These are phyloP conservation scores for Percopsis transmontana DNA, from an alignment of 2,113 vertebrate species.

Conservation along the genomic window DNA sequence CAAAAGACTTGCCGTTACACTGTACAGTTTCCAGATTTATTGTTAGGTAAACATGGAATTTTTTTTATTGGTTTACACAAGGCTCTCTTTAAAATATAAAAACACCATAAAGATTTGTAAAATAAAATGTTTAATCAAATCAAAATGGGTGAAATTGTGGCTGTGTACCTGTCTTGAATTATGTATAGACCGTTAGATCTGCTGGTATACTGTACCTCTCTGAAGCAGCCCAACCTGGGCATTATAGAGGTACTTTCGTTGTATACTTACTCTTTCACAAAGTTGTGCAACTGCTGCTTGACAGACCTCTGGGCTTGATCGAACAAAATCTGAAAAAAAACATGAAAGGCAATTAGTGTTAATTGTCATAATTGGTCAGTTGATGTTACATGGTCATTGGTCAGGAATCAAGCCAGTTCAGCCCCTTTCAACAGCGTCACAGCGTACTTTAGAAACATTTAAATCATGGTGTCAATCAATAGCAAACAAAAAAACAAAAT, in stretches of 20 bases:
- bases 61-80: background rate
- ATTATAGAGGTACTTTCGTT: background rate
- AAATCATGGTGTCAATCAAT: no score
- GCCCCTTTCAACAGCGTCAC: no score
- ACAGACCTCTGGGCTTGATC: slow-evolving; percentile 97
- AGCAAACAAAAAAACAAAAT: no score
- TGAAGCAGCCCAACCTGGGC: background rate
- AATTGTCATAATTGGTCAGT: background rate
- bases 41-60: background rate
- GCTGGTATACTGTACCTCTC: background rate
- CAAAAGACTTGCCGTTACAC: background rate
- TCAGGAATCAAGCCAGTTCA: no score
- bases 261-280: slow-evolving; percentile 98
- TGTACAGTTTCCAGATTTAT: background rate
- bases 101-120: slow-evolving; percentile 30
- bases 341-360: background rate
- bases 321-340: slow-evolving; percentile 87
- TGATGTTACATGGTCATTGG: no score
- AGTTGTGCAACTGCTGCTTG: slow-evolving; percentile 93
- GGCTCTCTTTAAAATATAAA: slow-evolving; percentile 50
- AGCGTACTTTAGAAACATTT: no score
- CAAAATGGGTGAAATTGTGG: slow-evolving; percentile 8
- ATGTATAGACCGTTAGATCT: slow-evolving; percentile 17
- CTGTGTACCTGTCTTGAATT: slow-evolving; percentile 32
- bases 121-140: slow-evolving; percentile 16